phyloP scores from a whole-genome alignment of 2,113 vertebrate genomes.

The Chloroceryle aenea region DNA sequence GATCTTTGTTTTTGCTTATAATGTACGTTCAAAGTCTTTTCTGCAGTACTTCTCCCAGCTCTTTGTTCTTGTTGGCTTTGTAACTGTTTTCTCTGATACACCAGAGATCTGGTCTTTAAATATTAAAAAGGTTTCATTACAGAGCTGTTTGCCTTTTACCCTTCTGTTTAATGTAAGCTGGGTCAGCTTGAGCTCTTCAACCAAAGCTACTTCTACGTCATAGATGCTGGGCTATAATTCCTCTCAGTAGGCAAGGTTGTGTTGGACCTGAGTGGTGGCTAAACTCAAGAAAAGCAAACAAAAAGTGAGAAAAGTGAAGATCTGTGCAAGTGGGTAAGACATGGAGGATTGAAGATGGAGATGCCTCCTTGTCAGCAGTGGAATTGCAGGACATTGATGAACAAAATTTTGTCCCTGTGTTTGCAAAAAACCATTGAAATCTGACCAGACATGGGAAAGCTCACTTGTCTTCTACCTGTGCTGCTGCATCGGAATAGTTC shows the following conservation, averaged over 20 bases:
- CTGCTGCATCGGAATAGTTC: rapidly evolving
- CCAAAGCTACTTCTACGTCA: background rate
- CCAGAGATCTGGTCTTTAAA: slow-evolving; percentile 2
- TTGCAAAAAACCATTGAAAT: background rate
- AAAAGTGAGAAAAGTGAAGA: background rate
- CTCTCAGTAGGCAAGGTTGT: background rate
- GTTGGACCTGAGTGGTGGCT: background rate
- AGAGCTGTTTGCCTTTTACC: background rate
- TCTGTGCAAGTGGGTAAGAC: background rate
- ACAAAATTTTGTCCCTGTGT: rapidly evolving
- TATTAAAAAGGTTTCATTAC: background rate
- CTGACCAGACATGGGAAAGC: background rate
- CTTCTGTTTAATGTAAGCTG: slow-evolving; percentile 4
- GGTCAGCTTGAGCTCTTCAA: background rate
- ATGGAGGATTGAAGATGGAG: background rate
- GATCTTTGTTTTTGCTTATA: background rate
- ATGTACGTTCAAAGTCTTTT: background rate
- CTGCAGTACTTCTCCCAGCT: background rate
- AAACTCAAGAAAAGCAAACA: background rate
- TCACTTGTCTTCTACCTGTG: background rate
- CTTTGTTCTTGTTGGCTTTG: background rate
- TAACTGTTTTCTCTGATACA: background rate
- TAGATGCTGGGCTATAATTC: background rate
- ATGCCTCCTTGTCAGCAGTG: background rate
- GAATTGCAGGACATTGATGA: background rate